Evolutionary conservation across 2,888 invertebrate species (phyloP), one percentile per base, ranked within the genome.

Genomic region (Perithous albicinctus): DNA sequence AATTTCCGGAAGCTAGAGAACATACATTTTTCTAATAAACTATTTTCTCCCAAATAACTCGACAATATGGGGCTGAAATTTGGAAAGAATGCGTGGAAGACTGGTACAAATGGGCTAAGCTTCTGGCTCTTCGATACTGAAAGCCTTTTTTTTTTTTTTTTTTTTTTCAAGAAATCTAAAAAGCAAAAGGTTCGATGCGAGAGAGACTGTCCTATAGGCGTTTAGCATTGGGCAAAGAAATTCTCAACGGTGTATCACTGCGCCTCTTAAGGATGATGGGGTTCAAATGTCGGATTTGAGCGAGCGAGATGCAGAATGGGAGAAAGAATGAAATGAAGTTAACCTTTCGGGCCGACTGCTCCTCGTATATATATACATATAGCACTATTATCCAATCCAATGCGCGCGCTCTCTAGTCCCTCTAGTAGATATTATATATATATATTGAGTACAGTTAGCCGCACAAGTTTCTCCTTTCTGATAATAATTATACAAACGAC

Each of bases 251-350:
- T 66, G 74, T 38, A 78, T 78, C 41, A 78, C 75, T n/a, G 74
- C 41, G 59, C n/a, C 43, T 41, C 51, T 82, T 59, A 72, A 59
- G 64, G 48, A 59, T 75, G 69, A 32, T 41, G 67, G 72, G 77
- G 80, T 81, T 78, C 69, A 78, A 82, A 82, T 82, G 78, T 82
- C 82, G 66, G 79, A 83, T 83, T 83, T 80, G 85, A 78, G 84
- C 67, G 81, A 85, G 85, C 46, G 83, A 85, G 85, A 74, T 80
- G 80, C 83, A 20, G 5, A 70, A 29, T 15, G 20, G 26, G 59
- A 32, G 66, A 67, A 67, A 59, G 64, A 48, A 38, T 43, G 61
- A 83, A 81, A 70, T 73, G 38, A 70, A 74, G 78, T 82, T 82
- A 82, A 82, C 82, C 82, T 82, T 82, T 82, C 43, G 64, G 41